These are phyloP conservation scores for Anneissia japonica DNA, from an alignment of 35 echinoderm and acorn worm genomes.

Conservation along the genomic window DNA sequence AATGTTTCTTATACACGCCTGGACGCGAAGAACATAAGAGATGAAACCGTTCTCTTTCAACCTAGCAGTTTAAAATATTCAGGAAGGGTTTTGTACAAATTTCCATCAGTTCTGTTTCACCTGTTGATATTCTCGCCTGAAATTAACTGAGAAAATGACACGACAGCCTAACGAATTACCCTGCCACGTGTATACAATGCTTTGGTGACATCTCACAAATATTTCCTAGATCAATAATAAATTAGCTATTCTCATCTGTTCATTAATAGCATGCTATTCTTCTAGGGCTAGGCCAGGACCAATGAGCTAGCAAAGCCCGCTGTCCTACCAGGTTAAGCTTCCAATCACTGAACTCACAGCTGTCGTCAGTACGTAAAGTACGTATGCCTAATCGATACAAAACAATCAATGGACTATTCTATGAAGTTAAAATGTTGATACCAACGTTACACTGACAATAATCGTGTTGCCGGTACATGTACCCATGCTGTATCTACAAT, in stretches of 20 bases:
- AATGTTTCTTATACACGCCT: too few species aligned
- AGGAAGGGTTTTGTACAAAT: too few species aligned
- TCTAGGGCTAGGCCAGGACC: not conserved
- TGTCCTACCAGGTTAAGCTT: not conserved
- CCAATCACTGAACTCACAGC: not conserved
- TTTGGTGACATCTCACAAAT: not conserved
- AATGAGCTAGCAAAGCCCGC: not conserved
- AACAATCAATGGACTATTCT: too few species aligned
- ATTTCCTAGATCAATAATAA: not conserved
- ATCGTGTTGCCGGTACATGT: too few species aligned
- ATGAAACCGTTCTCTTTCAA: too few species aligned
- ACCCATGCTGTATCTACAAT: too few species aligned
- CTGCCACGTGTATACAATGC: not conserved
- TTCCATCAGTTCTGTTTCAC: not conserved
- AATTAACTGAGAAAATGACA: not conserved
- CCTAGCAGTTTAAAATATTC: too few species aligned
- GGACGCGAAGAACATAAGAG: too few species aligned
- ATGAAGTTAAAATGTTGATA: too few species aligned
- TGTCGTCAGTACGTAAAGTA: too few species aligned
- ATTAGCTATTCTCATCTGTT: not conserved
- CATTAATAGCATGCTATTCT: not conserved
- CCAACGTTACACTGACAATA: too few species aligned
- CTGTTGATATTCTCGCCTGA: not conserved
- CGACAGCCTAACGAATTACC: not conserved
- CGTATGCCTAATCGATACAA: too few species aligned